Evolutionary conservation across 1,140 invertebrate species (phyloP).

Genomic region (Listronotus bonariensis): DNA sequence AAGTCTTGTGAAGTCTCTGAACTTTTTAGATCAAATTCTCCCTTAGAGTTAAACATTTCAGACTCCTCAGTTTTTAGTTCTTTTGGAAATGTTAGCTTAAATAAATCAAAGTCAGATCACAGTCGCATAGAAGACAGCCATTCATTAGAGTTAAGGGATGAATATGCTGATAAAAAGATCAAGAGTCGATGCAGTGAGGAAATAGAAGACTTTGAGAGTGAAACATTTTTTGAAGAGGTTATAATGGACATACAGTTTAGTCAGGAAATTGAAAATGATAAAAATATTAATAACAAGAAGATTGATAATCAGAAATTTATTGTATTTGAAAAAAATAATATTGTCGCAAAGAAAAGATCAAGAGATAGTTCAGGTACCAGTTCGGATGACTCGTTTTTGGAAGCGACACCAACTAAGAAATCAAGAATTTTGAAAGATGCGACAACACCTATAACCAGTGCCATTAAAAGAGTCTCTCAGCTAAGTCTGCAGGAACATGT

Average conservation of each 20-base stretch:
- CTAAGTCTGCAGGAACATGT: conserved; percentile 11
- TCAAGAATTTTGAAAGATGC: background rate
- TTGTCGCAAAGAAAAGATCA: background rate
- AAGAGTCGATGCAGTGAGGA: background rate
- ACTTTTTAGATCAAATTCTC: conserved; percentile 8
- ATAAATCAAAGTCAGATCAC: conserved; percentile 27
- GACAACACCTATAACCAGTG: background rate
- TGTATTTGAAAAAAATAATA: background rate
- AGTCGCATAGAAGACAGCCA: conserved; percentile 40
- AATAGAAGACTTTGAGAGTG: conserved; percentile 17
- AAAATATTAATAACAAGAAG: background rate
- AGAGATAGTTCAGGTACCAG: conserved; percentile 1
- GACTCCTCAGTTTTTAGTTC: conserved; percentile 7
- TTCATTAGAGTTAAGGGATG: conserved; percentile 13
- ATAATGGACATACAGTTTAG: conserved; percentile 3
- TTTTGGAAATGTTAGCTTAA: background rate
- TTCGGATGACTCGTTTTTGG: conserved; percentile 25
- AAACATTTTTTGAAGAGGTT: conserved; percentile 13
- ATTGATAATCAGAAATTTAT: too few relatives aligned
- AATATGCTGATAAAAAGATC: background rate
- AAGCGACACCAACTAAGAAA: conserved; percentile 29
- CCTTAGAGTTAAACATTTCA: conserved; percentile 24
- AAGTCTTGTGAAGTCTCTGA: conserved; percentile 2
- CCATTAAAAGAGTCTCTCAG: conserved; percentile 7
- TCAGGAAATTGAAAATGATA: conserved; percentile 8